Evolutionary conservation across 2,888 invertebrate genomes (phyloP).

Genomic region (Troides aeacus): DNA sequence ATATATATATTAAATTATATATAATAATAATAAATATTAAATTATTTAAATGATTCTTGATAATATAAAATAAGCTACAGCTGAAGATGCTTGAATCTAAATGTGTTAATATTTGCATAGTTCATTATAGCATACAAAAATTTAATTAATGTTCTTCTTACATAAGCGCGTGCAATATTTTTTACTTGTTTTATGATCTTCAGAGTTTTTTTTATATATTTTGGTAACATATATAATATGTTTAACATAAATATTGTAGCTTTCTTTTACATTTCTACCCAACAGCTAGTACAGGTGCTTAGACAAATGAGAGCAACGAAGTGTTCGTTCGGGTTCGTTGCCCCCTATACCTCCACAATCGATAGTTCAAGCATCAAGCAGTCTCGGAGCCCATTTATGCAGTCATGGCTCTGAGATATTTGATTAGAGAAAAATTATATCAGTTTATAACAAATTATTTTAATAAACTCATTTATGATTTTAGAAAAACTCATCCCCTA

Average conservation of each 20-base stretch:
- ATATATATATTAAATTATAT: not conserved
- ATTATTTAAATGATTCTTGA: not conserved
- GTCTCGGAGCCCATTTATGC: slow-evolving; percentile 12
- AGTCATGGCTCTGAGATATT: slow-evolving; percentile 1
- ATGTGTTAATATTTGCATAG: not conserved
- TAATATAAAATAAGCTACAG: not conserved
- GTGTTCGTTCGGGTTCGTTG: slow-evolving; percentile 36
- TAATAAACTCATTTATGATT: not conserved
- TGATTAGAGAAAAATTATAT: slow-evolving; percentile 1
- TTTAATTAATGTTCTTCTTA: not conserved
- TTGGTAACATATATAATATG: too few relatives aligned
- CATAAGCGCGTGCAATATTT: too few relatives aligned
- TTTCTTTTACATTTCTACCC: not conserved
- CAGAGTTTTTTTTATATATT: too few relatives aligned
- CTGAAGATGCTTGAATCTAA: not conserved
- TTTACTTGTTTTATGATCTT: too few relatives aligned
- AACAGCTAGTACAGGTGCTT: slow-evolving; percentile 9
- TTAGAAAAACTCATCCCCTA: not conserved
- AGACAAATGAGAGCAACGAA: slow-evolving; percentile 31
- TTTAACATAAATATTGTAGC: too few relatives aligned
- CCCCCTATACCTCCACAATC: slow-evolving; percentile 57
- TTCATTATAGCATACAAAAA: not conserved
- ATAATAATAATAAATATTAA: not conserved
- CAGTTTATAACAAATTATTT: not conserved
- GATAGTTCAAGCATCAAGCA: slow-evolving; percentile 43